Evolutionary conservation across 1,140 invertebrate species (phyloP), one percentile per base, ranked within the genome.

Genomic region (Marisa cornuarietis): DNA sequence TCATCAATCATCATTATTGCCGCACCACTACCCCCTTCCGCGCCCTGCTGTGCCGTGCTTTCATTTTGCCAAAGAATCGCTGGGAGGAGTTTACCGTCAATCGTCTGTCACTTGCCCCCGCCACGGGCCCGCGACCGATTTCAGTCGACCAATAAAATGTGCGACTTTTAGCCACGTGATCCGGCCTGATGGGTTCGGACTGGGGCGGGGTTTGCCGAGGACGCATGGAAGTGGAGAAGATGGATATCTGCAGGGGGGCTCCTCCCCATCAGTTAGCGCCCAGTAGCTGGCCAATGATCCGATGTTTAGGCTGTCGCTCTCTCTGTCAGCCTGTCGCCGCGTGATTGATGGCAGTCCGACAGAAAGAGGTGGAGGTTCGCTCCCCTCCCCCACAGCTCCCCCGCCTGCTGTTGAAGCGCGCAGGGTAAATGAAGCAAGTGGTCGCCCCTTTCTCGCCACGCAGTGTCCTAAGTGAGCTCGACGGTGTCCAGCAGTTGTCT

Each of bases 1-100:
- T 81, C 80, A 81, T 81, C 76, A 78, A 81, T 81, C 80, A 81
- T 81, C 78, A 81, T 81, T 81, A 81, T 71, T 81, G 42, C 24
- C 76, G 62, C 76, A 31, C 76, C 68, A 71, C 71, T 76, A 65
- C 26, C 61, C 26, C 61, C 76, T 52, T 42, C 51, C 13, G 71
- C 71, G 51, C 51, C 71, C 71, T 22, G 51, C 71, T 51, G 51
- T 16, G 52, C 22, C n/a, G 22, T 54, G 49, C 61, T 62, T 26
- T 49, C 54, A 63, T 49, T 26, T 62, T 61, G 42, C 58, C 78
- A 73, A 72, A 13, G 42, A 52, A 42, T 42, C 26, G 51, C 78
- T 31, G 71, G 49, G 68, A 11, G 73, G 62, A 62, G 73, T 52
- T 49, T n/a, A 26, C 7, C 54, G 66, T 73, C 71, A 74, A 16